A percentile compares a stretch with the other conserved stretches of the same genome.
phyloP scores from a whole-genome alignment of 2,888 invertebrate genomes.

The Nasonia oneida region DNA sequence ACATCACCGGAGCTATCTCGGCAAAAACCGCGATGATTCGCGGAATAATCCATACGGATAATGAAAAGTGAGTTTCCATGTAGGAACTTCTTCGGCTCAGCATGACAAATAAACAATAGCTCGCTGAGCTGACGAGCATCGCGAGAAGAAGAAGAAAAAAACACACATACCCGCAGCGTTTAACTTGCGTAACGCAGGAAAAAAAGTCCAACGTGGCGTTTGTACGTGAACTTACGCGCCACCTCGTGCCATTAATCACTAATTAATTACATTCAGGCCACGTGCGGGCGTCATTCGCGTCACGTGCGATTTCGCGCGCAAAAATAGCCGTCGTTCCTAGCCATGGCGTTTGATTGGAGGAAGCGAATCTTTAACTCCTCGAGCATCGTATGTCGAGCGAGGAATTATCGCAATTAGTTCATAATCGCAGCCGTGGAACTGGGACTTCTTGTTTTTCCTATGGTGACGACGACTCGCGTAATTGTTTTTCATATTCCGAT shows the following conservation, averaged over 20 bases:
- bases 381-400: neutral
- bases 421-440: neutral
- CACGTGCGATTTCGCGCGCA: slow-evolving; percentile 55
- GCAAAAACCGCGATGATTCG: slow-evolving; percentile 26
- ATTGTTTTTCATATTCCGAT: slow-evolving; percentile 5
- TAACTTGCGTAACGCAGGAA: slow-evolving; percentile 19
- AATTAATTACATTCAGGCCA: slow-evolving; percentile 60
- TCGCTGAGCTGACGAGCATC: neutral
- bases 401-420: slow-evolving; percentile 9
- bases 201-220: slow-evolving; percentile 2
- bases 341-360: neutral
- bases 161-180: neutral
- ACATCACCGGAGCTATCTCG: neutral
- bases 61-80: slow-evolving; percentile 41
- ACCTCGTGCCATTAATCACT: slow-evolving; percentile 50
- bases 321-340: slow-evolving; percentile 50
- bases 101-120: slow-evolving; percentile 45
- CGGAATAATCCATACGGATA: slow-evolving; percentile 15
- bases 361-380: neutral
- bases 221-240: slow-evolving; percentile 42
- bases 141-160: neutral
- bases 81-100: neutral
- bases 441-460: neutral
- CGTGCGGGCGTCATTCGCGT: slow-evolving; percentile 52
- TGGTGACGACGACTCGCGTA: neutral